Base-by-base conservation (phyloP, 2,888 invertebrate genomes). In the Meghimatium bilineatum region DNA sequence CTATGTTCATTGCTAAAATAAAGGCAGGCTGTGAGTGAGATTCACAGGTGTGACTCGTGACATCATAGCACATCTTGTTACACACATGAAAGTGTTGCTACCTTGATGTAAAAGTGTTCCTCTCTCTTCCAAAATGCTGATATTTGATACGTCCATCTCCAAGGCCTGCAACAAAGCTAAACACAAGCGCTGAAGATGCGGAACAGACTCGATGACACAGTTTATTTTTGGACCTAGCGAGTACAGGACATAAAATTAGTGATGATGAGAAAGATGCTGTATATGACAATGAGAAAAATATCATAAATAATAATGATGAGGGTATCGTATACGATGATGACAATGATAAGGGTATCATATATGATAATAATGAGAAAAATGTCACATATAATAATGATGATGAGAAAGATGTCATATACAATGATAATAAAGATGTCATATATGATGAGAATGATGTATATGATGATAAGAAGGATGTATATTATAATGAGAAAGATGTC, bases 91-190 rank as follows among this genome's bases (percentile, higher is more conserved):
- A 17, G 3, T 56, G n/a, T 2, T 34, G 34, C 34, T 80, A 80
- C 80, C 80, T 52, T 69, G 34, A 23, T 56, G 52, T 14, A 80
- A n/a, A 32, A 80, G 44, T 26, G 71, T 38, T 14, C 77, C 83
- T 44, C 89, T 87, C 75, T 91, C 90, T 76, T 92, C 91, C 12
- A 92, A 86, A 34, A 92, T 90, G 44, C 89, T 89, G 38, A 91
- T 86, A 78, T 91, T 90, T 74, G 88, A 86, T 60, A 88, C 89
- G 85, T 92, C 92, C 60, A 92, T 86, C 80, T 92, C 91, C 63
- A 92, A 84, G 20, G 89, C 86, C 86, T 92, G 92, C 20, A 91
- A 85, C 52, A 92, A 87, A 12, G 91, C 91, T 80, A 89, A 75
- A 20, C 90, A 88, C 23, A 92, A 87, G 17, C 91, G 86, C 77